Conservation (phyloP, 2,888 invertebrate genomes). For the Tuta absoluta region DNA sequence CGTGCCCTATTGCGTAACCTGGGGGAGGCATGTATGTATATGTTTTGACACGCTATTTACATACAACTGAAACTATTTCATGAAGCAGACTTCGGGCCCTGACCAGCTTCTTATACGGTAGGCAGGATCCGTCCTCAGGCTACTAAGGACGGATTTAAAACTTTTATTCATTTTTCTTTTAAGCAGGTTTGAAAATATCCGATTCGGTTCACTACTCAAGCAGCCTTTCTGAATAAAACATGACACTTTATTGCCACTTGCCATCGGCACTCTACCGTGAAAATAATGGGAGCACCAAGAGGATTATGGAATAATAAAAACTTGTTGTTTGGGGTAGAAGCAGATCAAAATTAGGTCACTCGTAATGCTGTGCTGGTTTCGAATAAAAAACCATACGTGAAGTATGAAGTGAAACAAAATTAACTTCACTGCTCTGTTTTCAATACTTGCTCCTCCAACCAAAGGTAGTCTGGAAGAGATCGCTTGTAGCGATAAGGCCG, state of each 20-base stretch:
- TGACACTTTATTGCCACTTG: slow-evolving; percentile 17
- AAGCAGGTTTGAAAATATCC: slow-evolving; percentile 21
- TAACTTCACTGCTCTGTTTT: too few species aligned
- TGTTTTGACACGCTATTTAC: too few species aligned
- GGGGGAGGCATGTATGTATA: too few species aligned
- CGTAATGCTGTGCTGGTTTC: neutral
- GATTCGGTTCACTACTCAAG: slow-evolving; percentile 31
- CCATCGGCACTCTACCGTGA: slow-evolving; percentile 19
- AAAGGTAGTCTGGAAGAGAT: too few species aligned
- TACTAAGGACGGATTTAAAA: neutral
- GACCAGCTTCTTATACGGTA: neutral
- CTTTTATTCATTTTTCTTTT: neutral
- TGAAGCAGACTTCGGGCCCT: too few species aligned
- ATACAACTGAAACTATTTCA: too few species aligned
- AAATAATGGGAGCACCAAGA: slow-evolving; percentile 7
- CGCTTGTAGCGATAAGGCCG: too few species aligned
- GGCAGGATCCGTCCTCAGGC: neutral
- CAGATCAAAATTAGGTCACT: neutral
- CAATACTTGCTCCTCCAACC: too few species aligned
- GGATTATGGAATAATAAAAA: slow-evolving; percentile 14
- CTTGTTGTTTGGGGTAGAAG: neutral
- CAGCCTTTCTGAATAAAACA: slow-evolving; percentile 28
- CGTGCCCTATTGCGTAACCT: too few species aligned
- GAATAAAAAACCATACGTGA: neutral
- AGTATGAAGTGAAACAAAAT: too few species aligned